Evolutionary conservation across 2,888 invertebrate species (phyloP).

Genomic region (Patella depressa): DNA sequence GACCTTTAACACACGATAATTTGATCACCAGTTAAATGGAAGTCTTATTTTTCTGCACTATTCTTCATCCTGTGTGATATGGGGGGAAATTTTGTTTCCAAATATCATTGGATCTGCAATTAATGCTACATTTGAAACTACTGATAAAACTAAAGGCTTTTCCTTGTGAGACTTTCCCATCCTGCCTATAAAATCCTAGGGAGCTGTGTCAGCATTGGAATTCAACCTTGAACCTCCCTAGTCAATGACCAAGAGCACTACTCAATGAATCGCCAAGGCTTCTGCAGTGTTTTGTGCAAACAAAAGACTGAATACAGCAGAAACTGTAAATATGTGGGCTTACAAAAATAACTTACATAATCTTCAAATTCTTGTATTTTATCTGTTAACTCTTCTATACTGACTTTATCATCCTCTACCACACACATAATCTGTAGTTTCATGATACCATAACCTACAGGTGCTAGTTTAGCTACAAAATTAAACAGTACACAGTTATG

Average conservation of each 20-base stretch:
- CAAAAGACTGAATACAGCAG: neutral
- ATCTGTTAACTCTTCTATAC: conserved; percentile 58
- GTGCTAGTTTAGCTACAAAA: conserved; percentile 86
- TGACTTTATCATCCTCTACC: conserved; percentile 95
- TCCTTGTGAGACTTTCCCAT: too few species aligned
- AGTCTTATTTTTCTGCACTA: too few species aligned
- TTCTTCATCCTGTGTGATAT: too few species aligned
- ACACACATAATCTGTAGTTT: conserved; percentile 96
- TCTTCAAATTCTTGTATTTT: conserved; percentile 63
- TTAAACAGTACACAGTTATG: conserved; percentile 14
- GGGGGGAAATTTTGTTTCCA: too few species aligned
- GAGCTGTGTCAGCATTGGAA: too few species aligned
- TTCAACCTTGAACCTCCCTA: neutral
- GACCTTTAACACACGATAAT: too few species aligned
- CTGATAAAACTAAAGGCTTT: too few species aligned
- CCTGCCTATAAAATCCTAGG: too few species aligned
- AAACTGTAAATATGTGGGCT: neutral
- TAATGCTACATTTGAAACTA: too few species aligned
- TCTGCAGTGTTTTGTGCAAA: neutral
- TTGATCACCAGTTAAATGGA: too few species aligned
- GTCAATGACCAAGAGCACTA: neutral
- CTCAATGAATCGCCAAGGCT: neutral
- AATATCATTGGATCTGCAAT: too few species aligned
- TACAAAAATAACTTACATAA: conserved; percentile 40
- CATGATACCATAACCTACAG: conserved; percentile 94